Conservation (phyloP, 2,113 vertebrate species). For the Prunella himalayana region DNA sequence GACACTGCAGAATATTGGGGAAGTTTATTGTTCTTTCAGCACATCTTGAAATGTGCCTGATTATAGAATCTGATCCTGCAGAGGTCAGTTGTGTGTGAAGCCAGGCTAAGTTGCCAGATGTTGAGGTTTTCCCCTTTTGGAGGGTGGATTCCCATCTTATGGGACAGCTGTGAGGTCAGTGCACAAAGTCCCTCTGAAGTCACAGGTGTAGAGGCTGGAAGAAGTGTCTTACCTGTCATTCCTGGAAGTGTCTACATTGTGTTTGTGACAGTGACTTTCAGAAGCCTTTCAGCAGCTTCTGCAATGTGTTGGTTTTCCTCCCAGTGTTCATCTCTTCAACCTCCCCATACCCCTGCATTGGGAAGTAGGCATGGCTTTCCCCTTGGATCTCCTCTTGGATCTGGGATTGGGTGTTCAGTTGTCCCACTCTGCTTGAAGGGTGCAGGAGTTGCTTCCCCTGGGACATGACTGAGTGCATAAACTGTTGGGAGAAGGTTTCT, state of each 20-base stretch:
- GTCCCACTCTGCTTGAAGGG: not conserved
- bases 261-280: not conserved
- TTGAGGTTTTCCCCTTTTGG: not conserved
- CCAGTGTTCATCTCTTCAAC: not conserved
- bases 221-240: not conserved
- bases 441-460: not conserved
- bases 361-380: not conserved
- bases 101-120: not conserved
- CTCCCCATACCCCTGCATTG: accelerated
- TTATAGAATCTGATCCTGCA: not conserved
- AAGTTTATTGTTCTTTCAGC: not conserved
- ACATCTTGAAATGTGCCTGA: not conserved
- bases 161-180: not conserved
- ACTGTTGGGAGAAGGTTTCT: not conserved
- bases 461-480: not conserved
- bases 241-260: not conserved
- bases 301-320: not conserved
- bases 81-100: not conserved
- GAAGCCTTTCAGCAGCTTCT: not conserved
- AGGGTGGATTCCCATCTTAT: not conserved
- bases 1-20: not conserved
- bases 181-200: not conserved
- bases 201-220: not conserved
- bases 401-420: not conserved
- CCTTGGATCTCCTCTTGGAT: not conserved